Evolutionary conservation across 1,140 invertebrate genomes (phyloP), one percentile per base, ranked within the genome.

Genomic region (Aleiodes sp.): DNA sequence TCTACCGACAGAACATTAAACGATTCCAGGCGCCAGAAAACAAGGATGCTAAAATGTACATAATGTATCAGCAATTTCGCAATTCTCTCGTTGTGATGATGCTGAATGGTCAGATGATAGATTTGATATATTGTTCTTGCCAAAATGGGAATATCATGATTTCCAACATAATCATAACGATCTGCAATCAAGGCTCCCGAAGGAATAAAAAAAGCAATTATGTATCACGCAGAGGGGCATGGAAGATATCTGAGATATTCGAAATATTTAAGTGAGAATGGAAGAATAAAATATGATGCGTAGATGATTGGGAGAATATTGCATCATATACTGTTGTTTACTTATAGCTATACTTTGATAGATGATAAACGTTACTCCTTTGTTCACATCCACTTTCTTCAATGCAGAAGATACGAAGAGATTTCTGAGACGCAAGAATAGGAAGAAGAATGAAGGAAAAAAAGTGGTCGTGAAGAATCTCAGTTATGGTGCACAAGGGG

Each of bases 261-360:
- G 59, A 62, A 52, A 70, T 63, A 64, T 35, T 39, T 12, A 12
- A n/a, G 6, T 19, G 29, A 41, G 31, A 29, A 67, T 43, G 62
- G 26, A n/a, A 41, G 68, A 73, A 73, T 73, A 73, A 73, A 73
- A 73, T 72, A 73, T 73, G 71, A 70, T 73, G 37, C 33, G 35
- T 43, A 60, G 28, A 70, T 73, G 71, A 73, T 73, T 73, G 68
- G 71, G 31, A 24, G n/a, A n/a, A n/a, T 67, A 73, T 73, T 63
- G 68, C 52, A 33, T 33, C 7, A n/a, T n/a, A n/a, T n/a, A n/a
- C n/a, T n/a, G n/a, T n/a, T n/a, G n/a, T n/a, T n/a, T n/a, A n/a
- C 7, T 33, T 6, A 9, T 26, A 14, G 14, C 65, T 73, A 64
- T 67, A 62, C 65, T 43, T 67, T 73, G 71, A 73, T 73, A 64